These are phyloP conservation scores for Lontra canadensis DNA, from an alignment of 2,113 vertebrate species.

Conservation along the genomic window DNA sequence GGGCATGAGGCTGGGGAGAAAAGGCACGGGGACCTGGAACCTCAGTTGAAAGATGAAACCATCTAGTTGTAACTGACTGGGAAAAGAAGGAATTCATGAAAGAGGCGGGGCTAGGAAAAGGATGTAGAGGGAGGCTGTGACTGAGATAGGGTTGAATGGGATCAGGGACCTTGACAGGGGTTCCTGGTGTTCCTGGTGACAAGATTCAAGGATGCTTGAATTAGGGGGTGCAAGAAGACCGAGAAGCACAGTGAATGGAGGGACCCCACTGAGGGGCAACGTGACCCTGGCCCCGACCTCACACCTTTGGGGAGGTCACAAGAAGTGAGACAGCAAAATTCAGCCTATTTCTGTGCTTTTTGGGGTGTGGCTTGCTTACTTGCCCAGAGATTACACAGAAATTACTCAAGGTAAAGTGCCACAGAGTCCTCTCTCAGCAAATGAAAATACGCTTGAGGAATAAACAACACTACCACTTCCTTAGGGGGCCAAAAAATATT, in stretches of 20 bases:
- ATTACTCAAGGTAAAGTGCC: not conserved
- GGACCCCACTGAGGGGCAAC: too few relatives aligned
- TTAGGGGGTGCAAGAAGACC: not conserved
- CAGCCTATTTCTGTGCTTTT: not conserved
- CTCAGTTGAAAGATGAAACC: not conserved
- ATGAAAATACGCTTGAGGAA: conserved; percentile 24
- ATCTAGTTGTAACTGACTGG: not conserved
- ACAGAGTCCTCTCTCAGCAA: not conserved
- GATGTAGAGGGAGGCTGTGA: not conserved
- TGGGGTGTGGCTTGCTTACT: not conserved
- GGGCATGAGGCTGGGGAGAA: not conserved
- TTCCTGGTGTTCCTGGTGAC: not conserved
- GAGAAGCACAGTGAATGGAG: not conserved
- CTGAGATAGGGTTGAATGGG: not conserved
- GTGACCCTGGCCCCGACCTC: not conserved
- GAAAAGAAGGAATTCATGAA: not conserved
- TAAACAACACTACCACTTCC: conserved; percentile 8
- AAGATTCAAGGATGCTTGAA: not conserved
- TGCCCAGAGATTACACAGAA: conserved; percentile 16
- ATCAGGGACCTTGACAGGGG: not conserved
- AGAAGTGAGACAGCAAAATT: not conserved
- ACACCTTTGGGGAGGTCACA: not conserved
- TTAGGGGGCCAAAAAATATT: conserved; percentile 7
- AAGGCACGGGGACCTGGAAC: not conserved
- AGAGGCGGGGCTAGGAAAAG: not conserved